Percentiles rank a stretch among this genome's conserved stretches.
phyloP scores from a whole-genome alignment of 2,113 vertebrate species.

The Hoplias malabaricus region DNA sequence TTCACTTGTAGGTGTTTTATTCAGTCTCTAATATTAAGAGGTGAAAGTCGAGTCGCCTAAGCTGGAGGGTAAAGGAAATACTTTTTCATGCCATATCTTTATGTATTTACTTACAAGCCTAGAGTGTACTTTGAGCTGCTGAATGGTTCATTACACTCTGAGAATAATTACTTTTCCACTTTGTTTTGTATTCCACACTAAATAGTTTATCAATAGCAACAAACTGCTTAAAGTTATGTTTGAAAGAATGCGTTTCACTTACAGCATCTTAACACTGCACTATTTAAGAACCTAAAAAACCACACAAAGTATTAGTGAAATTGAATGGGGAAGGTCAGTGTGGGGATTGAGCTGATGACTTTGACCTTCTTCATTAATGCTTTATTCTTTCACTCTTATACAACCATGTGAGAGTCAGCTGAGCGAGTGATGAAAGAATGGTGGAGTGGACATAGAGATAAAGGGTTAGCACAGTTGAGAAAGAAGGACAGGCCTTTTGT shows the following conservation, averaged over 20 bases:
- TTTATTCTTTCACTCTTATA: background rate
- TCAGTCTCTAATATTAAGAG: background rate
- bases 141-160: background rate
- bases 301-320: background rate
- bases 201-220: background rate
- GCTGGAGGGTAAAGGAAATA: background rate
- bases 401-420: background rate
- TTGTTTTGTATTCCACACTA: background rate
- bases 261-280: background rate
- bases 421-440: background rate
- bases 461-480: constrained; percentile 1
- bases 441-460: constrained; percentile 11
- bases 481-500: constrained; percentile 50
- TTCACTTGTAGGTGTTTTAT: constrained; percentile 1
- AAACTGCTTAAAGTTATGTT: background rate
- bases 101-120: background rate
- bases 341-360: background rate
- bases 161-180: background rate
- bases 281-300: background rate
- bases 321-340: background rate
- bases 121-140: background rate
- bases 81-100: background rate
- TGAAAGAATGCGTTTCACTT: background rate
- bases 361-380: background rate
- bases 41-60: background rate